These are phyloP conservation scores for Frankliniella fusca DNA, from an alignment of 2,888 invertebrate genomes.

Conservation along the genomic window DNA sequence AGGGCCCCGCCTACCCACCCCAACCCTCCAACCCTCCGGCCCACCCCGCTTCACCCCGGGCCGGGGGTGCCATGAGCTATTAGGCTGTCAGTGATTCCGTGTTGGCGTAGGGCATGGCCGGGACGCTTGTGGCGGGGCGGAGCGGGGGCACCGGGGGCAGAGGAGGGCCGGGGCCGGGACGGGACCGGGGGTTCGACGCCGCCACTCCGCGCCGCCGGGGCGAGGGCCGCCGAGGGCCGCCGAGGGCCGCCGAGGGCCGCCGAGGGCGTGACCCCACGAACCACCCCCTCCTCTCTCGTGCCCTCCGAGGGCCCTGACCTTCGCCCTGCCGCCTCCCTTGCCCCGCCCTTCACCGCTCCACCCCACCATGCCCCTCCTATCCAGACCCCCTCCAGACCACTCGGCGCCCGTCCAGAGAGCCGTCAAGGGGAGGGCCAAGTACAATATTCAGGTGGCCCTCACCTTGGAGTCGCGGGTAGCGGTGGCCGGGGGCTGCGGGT, in stretches of 20 bases:
- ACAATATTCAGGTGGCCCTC: conserved; percentile 11
- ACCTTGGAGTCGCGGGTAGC: background rate
- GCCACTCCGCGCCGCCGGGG: background rate
- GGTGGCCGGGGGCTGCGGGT: too few relatives aligned
- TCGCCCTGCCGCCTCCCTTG: background rate
- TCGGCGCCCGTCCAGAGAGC: background rate
- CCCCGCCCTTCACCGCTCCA: background rate
- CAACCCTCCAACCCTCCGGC: too few relatives aligned
- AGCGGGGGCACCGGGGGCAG: too few relatives aligned
- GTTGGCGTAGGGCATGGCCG: background rate
- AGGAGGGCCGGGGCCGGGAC: too few relatives aligned
- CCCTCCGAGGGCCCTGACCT: conserved; percentile 6
- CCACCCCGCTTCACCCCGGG: too few relatives aligned
- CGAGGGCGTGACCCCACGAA: background rate
- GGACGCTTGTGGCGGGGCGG: background rate
- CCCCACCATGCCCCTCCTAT: background rate
- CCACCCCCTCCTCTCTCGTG: background rate
- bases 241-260: background rate
- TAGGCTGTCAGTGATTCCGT: background rate
- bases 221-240: background rate
- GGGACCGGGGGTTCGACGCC: too few relatives aligned
- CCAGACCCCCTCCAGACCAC: background rate
- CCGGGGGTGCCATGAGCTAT: background rate
- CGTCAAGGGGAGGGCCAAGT: background rate
- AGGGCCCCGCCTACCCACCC: too few relatives aligned